Conservation (phyloP, 2,797 vertebrate genomes). For the Betta splendens region DNA sequence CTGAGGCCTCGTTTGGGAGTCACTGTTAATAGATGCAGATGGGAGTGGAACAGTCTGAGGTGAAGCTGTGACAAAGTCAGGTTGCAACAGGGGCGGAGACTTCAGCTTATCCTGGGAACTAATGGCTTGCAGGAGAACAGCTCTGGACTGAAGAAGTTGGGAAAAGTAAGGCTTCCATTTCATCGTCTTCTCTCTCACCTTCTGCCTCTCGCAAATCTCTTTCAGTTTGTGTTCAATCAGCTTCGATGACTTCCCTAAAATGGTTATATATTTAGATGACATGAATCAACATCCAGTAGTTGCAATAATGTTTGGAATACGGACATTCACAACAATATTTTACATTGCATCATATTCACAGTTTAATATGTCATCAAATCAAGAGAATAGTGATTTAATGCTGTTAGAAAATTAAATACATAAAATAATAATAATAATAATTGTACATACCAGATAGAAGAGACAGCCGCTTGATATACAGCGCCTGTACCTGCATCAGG, state of each 20-base stretch:
- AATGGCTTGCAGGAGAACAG: slow-evolving; percentile 27
- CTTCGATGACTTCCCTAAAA: slow-evolving; percentile 57
- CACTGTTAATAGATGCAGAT: neutral
- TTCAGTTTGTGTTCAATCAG: slow-evolving; percentile 46
- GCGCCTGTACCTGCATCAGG: slow-evolving; percentile 45
- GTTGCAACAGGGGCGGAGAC: neutral
- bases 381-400: neutral
- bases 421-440: too few species aligned
- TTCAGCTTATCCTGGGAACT: neutral
- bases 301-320: neutral
- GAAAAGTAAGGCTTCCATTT: slow-evolving; percentile 43
- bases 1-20: neutral
- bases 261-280: neutral
- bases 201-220: slow-evolving; percentile 53
- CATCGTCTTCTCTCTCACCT: slow-evolving; percentile 21
- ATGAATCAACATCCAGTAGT: neutral
- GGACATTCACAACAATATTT: too few species aligned
- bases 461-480: slow-evolving; percentile 60
- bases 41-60: neutral
- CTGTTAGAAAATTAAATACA: too few species aligned
- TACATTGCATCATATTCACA: neutral
- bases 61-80: rapidly evolving
- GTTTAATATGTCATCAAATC: neutral
- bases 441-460: slow-evolving; percentile 61
- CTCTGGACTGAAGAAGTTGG: slow-evolving; percentile 52